Conservation (phyloP, 2,888 invertebrate genomes). For the Eupithecia subfuscata region DNA sequence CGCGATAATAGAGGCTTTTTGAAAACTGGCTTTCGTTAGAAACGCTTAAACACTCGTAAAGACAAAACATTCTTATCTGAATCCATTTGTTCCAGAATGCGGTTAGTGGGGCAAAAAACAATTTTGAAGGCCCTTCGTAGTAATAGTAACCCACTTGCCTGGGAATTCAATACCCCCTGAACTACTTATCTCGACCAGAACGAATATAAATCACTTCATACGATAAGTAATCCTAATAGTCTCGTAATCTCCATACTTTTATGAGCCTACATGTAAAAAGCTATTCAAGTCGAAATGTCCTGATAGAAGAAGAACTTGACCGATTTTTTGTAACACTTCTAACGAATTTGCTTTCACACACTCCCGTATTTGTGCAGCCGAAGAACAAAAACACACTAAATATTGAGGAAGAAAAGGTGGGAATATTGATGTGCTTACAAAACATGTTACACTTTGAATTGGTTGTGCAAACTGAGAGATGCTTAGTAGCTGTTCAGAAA, state of each 20-base stretch:
- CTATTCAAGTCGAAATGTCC: conserved; percentile 21
- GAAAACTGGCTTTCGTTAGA: conserved; percentile 32
- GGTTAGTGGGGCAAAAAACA: conserved; percentile 77
- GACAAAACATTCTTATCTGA: conserved; percentile 51
- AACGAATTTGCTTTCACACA: conserved; percentile 67
- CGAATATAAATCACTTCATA: conserved; percentile 49
- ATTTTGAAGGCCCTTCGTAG: conserved; percentile 63
- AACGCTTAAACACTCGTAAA: conserved; percentile 44
- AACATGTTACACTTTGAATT: conserved; percentile 59
- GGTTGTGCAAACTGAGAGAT: conserved; percentile 61
- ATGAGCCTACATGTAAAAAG: conserved; percentile 29
- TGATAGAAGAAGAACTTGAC: conserved; percentile 49
- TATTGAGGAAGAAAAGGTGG: conserved; percentile 53
- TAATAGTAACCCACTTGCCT: conserved; percentile 73
- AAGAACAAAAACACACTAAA: conserved; percentile 60
- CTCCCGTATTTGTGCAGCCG: conserved; percentile 55
- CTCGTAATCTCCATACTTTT: conserved; percentile 41
- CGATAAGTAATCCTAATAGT: conserved; percentile 49
- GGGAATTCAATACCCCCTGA: conserved; percentile 73
- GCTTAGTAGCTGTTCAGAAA: conserved; percentile 60
- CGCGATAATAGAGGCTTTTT: conserved; percentile 25
- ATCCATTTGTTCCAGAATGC: conserved; percentile 57
- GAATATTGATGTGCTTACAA: conserved; percentile 59
- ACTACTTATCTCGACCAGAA: conserved; percentile 64
- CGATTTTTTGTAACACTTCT: conserved; percentile 53